A percentile compares a stretch with the other conserved stretches of the same genome.
Evolutionary conservation across 2,797 vertebrate genomes (phyloP).

Genomic region (Pteropus rufus): DNA sequence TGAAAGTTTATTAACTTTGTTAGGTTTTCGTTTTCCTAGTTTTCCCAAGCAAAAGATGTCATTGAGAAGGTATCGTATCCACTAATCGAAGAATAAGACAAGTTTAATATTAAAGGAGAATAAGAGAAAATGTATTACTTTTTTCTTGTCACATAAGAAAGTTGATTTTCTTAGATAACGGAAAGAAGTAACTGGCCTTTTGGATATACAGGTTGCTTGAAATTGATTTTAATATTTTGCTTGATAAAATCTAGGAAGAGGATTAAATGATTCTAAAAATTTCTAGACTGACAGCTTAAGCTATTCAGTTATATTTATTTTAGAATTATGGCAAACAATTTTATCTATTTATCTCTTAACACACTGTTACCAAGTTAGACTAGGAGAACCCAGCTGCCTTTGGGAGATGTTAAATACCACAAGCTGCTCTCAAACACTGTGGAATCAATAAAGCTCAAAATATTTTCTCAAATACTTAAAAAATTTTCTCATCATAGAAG

Average conservation of each 20-base stretch:
- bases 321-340: conserved; percentile 55
- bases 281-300: conserved; percentile 9
- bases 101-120: neutral
- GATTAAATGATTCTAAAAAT: neutral
- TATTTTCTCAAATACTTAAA: conserved; percentile 66
- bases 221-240: neutral
- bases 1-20: neutral
- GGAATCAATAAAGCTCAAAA: conserved; percentile 69
- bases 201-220: neutral
- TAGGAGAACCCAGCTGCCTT: conserved; percentile 61
- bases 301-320: conserved; percentile 40
- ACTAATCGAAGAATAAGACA: neutral
- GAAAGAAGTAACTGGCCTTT: neutral
- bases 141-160: neutral
- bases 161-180: neutral
- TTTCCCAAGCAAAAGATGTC: neutral
- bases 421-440: conserved; percentile 71
- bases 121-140: neutral
- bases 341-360: conserved; percentile 64
- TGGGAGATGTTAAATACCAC: conserved; percentile 58
- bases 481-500: conserved; percentile 30
- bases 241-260: conserved; percentile 17
- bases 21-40: neutral
- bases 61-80: neutral
- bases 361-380: conserved; percentile 26